Base-by-base conservation (phyloP, 2,888 invertebrate species). In the Pelosia muscerda region DNA sequence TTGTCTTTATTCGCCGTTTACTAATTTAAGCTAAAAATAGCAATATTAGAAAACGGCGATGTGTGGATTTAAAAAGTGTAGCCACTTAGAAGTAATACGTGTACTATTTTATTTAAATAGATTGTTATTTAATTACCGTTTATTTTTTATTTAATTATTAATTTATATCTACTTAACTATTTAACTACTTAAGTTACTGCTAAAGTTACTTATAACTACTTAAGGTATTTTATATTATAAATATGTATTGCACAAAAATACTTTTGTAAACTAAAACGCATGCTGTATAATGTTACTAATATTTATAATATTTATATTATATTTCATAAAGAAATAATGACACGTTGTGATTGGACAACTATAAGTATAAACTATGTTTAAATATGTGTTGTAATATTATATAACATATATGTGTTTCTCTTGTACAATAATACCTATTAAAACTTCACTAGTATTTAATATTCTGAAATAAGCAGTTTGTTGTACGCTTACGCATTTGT, bases 351-450 rank as follows among this genome's bases (percentile, higher is more conserved):
- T 54, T 34, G n/a, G 31, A 31, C 6, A 59, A 54, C 34, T 25
- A 25, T n/a, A 60, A 34, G 26, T 38, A 38, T 54, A 28, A n/a
- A 19, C 5, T 65, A 58, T 23, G 26, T 49, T 15, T 64, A 49
- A 56, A 56, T 42, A 10, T 49, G 26, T 49, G 38, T 64, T 59
- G 25, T n/a, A n/a, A 28, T 15, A n/a, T 54, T 61, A 53, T 42
- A 64, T 42, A 59, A 67, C 61, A 42, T 55, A 26, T 59, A 71
- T 65, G 61, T 59, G 86, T 86, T 86, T 86, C 87, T 87, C 87
- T 87, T 87, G 87, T 86, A 84, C 87, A 78, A 69, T 69, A 65
- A 69, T 28, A n/a, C n/a, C n/a, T n/a, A 58, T 61, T 59, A n/a
- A 34, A 65, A 64, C 19, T 10, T 60, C 25, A 56, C 22, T 71